A percentile compares a stretch with the other conserved stretches of the same genome.
Conservation (phyloP, 2,113 vertebrate species). For the Bos taurus region ARS-UCD2.0 NC_037328.1:30649001-30649500, state of each 20-base stretch:
- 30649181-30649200: background rate
- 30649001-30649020: background rate
- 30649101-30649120: background rate
- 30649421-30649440: background rate
- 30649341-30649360: background rate
- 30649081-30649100: background rate
- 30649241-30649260: background rate
- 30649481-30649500: background rate
- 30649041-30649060: background rate
- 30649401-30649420: background rate
- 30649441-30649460: background rate
- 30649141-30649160: background rate
- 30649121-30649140: background rate
- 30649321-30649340: background rate
- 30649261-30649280: background rate
- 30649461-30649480: background rate
- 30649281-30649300: background rate
- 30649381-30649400: background rate
- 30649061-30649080: background rate
- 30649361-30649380: background rate
- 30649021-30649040: background rate
- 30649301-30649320: background rate
- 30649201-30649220: background rate
- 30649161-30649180: background rate
- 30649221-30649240: background rate